These are phyloP conservation scores for Papio anubis DNA, from an alignment of 2,113 vertebrate genomes.

Conservation along the genomic window DNA sequence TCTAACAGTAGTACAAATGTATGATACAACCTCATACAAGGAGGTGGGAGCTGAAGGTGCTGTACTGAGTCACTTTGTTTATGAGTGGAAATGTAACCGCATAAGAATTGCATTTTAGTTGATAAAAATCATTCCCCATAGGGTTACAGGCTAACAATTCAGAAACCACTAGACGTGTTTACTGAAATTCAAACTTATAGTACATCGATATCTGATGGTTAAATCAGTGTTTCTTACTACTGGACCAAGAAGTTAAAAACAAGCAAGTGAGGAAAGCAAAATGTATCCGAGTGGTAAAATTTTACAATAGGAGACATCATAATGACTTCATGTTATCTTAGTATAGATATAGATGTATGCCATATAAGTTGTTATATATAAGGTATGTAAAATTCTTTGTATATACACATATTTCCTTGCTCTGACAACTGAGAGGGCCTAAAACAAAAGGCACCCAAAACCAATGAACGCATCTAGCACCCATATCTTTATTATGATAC, in stretches of 20 bases:
- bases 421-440: background rate
- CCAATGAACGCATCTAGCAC: background rate
- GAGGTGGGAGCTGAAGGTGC: no score
- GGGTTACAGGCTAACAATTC: background rate
- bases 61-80: background rate
- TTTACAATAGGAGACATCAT: background rate
- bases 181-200: background rate
- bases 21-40: background rate
- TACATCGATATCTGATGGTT: background rate
- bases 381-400: background rate
- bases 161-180: background rate
- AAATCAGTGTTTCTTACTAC: background rate
- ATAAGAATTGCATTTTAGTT: background rate
- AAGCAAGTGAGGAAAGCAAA: background rate
- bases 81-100: background rate
- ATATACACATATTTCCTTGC: background rate
- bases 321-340: background rate
- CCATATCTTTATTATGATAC: background rate
- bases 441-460: background rate
- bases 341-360: background rate
- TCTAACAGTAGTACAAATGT: background rate
- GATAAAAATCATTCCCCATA: background rate
- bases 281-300: background rate
- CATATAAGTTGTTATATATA: background rate
- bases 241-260: background rate